Conservation (phyloP, 2,888 invertebrate genomes). For the Spialia ferax region DNA sequence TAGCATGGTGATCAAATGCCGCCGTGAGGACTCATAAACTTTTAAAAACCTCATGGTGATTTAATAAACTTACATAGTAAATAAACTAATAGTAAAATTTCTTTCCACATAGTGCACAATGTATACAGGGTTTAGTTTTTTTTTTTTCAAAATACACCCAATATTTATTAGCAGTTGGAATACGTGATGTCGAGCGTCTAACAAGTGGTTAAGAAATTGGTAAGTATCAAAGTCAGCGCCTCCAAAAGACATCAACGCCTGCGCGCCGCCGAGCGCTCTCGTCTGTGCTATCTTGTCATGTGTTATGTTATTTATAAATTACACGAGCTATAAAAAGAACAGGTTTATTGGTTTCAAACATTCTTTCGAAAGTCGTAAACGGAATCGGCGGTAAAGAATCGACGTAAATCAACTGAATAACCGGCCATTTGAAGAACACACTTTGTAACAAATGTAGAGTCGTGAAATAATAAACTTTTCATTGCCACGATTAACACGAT, state of each 20-base stretch:
- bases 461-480: neutral
- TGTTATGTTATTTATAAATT: constrained; percentile 20
- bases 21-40: too few species aligned
- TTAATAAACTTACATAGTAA: too few species aligned
- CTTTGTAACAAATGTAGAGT: constrained; percentile 6
- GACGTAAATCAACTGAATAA: neutral
- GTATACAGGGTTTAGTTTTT: neutral
- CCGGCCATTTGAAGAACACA: constrained; percentile 4
- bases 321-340: constrained; percentile 23
- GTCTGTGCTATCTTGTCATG: constrained; percentile 1
- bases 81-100: too few species aligned
- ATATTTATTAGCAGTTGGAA: neutral
- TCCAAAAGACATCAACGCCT: constrained; percentile 34
- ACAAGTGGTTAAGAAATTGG: neutral
- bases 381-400: constrained; percentile 8
- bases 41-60: neutral
- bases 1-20: too few species aligned
- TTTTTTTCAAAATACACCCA: neutral
- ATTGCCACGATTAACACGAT: neutral
- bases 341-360: constrained; percentile 12
- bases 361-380: constrained; percentile 3
- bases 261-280: neutral
- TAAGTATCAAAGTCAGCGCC: constrained; percentile 1
- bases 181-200: neutral
- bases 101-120: too few species aligned